phyloP scores from a whole-genome alignment of 2,113 vertebrate genomes.

The Myodes glareolus region DNA sequence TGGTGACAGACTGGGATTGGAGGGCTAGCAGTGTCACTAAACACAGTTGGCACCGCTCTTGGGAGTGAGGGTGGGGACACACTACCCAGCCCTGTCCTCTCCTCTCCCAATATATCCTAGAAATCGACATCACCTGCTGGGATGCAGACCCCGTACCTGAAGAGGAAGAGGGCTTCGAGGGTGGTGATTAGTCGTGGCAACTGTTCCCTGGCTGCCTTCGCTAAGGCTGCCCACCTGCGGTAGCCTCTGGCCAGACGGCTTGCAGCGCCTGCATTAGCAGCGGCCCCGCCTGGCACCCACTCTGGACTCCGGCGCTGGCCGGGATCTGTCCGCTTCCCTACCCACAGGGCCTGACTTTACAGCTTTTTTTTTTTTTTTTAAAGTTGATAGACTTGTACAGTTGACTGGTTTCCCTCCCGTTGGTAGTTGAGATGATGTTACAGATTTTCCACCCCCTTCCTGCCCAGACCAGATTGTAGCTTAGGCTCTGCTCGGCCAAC shows the following conservation, averaged over 20 bases:
- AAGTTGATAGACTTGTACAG: slow-evolving; percentile 87
- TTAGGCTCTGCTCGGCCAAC: slow-evolving; percentile 65
- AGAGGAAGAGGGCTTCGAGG: slow-evolving; percentile 91
- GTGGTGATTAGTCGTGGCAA: slow-evolving; percentile 81
- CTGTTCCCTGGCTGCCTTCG: slow-evolving; percentile 63
- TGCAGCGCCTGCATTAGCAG: slow-evolving; percentile 69
- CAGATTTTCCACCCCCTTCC: slow-evolving; percentile 49
- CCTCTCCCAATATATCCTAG: slow-evolving; percentile 79
- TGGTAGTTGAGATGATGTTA: slow-evolving; percentile 81
- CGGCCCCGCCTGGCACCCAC: slow-evolving; percentile 76
- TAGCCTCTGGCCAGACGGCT: slow-evolving; percentile 69
- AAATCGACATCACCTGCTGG: slow-evolving; percentile 99
- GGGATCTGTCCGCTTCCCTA: slow-evolving; percentile 63
- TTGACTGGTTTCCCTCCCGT: slow-evolving; percentile 80
- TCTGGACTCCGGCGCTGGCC: slow-evolving; percentile 74
- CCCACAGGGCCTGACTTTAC: slow-evolving; percentile 82
- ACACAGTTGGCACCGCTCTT: background rate
- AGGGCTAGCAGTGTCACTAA: background rate
- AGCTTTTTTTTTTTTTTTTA: slow-evolving; percentile 82
- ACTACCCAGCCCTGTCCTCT: background rate
- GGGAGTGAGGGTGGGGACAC: background rate
- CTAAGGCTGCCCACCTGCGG: slow-evolving; percentile 66
- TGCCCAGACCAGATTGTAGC: slow-evolving; percentile 74
- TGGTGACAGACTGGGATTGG: background rate
- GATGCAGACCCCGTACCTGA: slow-evolving; percentile 95